Base-by-base conservation (phyloP, 2,113 vertebrate species). In the Ailuropoda melanoleuca region DNA sequence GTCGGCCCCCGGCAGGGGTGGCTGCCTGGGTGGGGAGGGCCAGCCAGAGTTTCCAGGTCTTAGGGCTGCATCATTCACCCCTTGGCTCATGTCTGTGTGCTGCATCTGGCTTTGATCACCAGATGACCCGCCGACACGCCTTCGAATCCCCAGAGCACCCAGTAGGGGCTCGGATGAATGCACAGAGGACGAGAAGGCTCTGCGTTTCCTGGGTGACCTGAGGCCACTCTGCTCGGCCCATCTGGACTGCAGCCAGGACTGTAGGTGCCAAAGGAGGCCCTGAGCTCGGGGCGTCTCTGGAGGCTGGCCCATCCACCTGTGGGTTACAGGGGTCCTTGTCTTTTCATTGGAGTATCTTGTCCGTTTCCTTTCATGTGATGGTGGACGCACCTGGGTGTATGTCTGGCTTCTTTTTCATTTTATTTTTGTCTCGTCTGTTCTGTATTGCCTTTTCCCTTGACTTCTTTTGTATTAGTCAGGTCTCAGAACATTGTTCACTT, bases 1-100 rank as follows among this genome's bases (percentile, higher is more conserved):
- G 1, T 39, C 8, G 29, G 62, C 12, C 4, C 10, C 23, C n/a
- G 1, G 75, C 3, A 2, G 3, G 95, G 55, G 5, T 5, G n/a
- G 31, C 66, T 31, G 66, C 85, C 48, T 70, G 46, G 64, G 29
- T 18, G 23, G 24, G 37, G 26, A n/a, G 56, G 64, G 37, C 37
- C 68, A 18, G 11, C n/a, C n/a, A 31, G 62, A 19, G 29, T 62
- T 75, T 46, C 23, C 46, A 24, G 66, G 23, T 64, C 26, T 23
- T 34, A 29, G 26, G 4, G 12, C 37, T 18, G 3, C 46, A 37
- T 43, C 23, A 29, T 64, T 53, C 6, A 19, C 18, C 23, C 64
- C 64, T 18, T 21, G 31, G n/a, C 18, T 82, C 37, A 0, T 23
- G 2, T 7, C 43, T 26, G 17, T 55, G 10, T 60, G 50, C 24